Percentiles rank a stretch among this genome's conserved stretches.
Evolutionary conservation across 2,113 vertebrate genomes (phyloP).

Genomic region (Lophotis ruficrista): DNA sequence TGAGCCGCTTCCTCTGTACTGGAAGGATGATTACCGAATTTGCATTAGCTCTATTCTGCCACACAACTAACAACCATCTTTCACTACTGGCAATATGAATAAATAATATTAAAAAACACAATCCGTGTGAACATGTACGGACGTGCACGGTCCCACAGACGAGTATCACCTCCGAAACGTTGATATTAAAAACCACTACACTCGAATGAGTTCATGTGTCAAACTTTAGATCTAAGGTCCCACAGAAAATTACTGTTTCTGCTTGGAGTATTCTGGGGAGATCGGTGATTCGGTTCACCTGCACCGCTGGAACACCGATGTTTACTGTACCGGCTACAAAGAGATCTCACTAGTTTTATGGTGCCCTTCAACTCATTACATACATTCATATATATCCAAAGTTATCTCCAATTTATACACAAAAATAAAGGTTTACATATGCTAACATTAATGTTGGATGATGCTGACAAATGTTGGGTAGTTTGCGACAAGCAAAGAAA

Average conservation of each 20-base stretch:
- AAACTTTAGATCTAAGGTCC: neutral
- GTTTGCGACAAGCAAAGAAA: neutral
- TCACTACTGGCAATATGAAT: neutral
- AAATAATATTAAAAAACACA: neutral
- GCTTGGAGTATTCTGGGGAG: neutral
- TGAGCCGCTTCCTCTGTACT: neutral
- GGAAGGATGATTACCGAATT: neutral
- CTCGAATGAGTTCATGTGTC: neutral
- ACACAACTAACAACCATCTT: neutral
- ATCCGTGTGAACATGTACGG: neutral
- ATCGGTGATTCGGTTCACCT: neutral
- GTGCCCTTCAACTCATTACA: neutral
- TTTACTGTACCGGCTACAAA: neutral
- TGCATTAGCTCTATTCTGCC: neutral
- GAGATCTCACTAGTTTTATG: neutral
- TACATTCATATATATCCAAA: neutral
- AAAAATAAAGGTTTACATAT: neutral
- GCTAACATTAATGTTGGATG: neutral
- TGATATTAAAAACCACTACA: neutral
- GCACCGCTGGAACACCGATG: neutral
- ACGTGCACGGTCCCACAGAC: fast-evolving
- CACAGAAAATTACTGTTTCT: neutral
- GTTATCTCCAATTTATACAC: neutral
- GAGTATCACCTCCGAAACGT: neutral
- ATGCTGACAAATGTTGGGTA: neutral